Percentiles rank a stretch among this genome's conserved stretches.
phyloP scores from a whole-genome alignment of 1,140 invertebrate species.

The Drosophila simulans region DNA sequence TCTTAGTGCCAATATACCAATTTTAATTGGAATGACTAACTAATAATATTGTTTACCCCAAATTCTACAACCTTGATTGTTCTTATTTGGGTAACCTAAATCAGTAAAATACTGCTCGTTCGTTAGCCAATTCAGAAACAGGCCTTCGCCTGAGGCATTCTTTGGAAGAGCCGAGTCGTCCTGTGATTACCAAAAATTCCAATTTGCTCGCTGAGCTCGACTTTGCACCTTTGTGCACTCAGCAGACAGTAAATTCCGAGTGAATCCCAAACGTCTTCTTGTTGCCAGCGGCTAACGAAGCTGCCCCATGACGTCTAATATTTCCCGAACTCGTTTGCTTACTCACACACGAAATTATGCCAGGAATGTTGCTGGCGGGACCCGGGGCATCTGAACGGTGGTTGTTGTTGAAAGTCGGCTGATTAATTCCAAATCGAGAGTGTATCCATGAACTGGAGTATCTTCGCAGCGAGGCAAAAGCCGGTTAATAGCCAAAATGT shows the following conservation, averaged over 20 bases:
- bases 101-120: conserved; percentile 2
- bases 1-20: neutral
- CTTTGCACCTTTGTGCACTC: conserved; percentile 28
- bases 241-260: conserved; percentile 23
- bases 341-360: conserved; percentile 80
- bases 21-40: neutral
- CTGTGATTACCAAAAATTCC: conserved; percentile 62
- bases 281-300: conserved; percentile 40
- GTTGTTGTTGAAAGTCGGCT: conserved; percentile 62
- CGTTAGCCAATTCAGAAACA: conserved; percentile 1
- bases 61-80: neutral
- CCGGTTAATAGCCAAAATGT: conserved; percentile 58
- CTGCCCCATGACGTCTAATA: conserved; percentile 74
- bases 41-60: neutral
- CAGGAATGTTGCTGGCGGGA: conserved; percentile 72
- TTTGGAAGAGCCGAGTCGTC: conserved; percentile 12
- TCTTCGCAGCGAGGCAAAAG: conserved; percentile 43
- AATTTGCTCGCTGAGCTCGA: conserved; percentile 16
- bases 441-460: conserved; percentile 6
- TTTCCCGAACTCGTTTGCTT: conserved; percentile 79
- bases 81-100: neutral
- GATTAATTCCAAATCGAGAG: conserved; percentile 58
- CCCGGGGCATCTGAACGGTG: conserved; percentile 19
- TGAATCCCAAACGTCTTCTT: conserved; percentile 13
- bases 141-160: conserved; percentile 40